phyloP scores from a whole-genome alignment of 2,797 vertebrate genomes.

The Columba guinea region DNA sequence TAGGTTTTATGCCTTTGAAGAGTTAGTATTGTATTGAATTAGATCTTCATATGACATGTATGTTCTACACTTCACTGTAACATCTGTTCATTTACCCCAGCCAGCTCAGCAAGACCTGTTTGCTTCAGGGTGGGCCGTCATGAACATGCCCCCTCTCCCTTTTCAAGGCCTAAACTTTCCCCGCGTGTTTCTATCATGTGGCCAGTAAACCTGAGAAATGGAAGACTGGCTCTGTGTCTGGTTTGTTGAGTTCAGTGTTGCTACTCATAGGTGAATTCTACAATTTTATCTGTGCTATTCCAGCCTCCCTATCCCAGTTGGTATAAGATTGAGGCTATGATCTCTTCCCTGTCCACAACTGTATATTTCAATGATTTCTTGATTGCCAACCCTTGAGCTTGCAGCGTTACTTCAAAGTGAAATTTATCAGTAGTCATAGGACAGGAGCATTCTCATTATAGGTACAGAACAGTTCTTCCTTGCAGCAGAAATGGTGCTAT shows the following conservation, averaged over 20 bases:
- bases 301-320: accelerated
- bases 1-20: neutral
- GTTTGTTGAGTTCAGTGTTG: neutral
- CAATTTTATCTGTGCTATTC: neutral
- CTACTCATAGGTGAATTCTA: neutral
- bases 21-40: neutral
- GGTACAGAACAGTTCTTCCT: neutral
- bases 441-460: neutral
- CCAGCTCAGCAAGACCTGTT: neutral
- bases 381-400: neutral
- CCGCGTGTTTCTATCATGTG: neutral
- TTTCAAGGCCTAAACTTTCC: neutral
- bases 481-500: neutral
- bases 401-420: neutral
- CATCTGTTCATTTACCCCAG: neutral
- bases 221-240: neutral
- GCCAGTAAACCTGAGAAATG: neutral
- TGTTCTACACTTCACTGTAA: neutral
- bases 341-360: neutral
- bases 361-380: neutral
- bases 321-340: neutral
- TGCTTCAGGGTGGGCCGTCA: neutral
- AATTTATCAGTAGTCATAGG: neutral
- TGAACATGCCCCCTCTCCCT: neutral
- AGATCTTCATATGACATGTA: neutral